Base-by-base conservation (phyloP, 1,140 invertebrate genomes). In the Gyrodactylus salaris region DNA sequence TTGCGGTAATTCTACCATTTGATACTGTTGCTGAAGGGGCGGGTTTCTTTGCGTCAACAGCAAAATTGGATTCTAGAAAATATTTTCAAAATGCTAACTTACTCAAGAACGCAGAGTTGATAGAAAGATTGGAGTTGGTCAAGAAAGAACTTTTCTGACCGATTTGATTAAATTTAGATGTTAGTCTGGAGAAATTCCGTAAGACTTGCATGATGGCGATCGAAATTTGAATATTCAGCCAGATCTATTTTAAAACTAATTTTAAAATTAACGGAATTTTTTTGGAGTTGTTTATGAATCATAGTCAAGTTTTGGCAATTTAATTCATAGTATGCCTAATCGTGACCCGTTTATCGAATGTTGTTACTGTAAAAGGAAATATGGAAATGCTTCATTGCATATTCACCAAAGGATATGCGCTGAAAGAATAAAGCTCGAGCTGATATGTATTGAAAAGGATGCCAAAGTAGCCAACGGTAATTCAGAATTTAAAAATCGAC, bases 1-100 rank as follows among this genome's bases (percentile, higher is more conserved):
- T 92, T 71, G 93, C 91, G 19, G 96, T 89, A 27, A 84, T 79
- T 68, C 76, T 76, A 16, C 79, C 80, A 19, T n/a, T 22, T 16
- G 54, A 69, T 1, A 21, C 25, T 20, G 74, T 25, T 1, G 25
- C 16, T n/a, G 72, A 1, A 23, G 26, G 26, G 23, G 21, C 72
- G 21, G 1, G 21, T n/a, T 25, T 71, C 26, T 71, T 71, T 1
- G 70, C n/a, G 2, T 71, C 70, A 71, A 25, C 25, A 25, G 70
- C 70, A 25, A 24, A 71, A 71, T 71, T n/a, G 25, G 24, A 20
- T 71, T 71, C 70, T 71, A 54, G 7, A 54, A 54, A n/a, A n/a
- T n/a, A n/a, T n/a, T 54, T 7, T 54, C n/a, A 54, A 54, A 54
- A 16, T 16, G 7, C n/a, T 54, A 54, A 54, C 34, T n/a, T n/a